Evolutionary conservation across 2,797 vertebrate species (phyloP).

Genomic region (Lacerta viridis): DNA sequence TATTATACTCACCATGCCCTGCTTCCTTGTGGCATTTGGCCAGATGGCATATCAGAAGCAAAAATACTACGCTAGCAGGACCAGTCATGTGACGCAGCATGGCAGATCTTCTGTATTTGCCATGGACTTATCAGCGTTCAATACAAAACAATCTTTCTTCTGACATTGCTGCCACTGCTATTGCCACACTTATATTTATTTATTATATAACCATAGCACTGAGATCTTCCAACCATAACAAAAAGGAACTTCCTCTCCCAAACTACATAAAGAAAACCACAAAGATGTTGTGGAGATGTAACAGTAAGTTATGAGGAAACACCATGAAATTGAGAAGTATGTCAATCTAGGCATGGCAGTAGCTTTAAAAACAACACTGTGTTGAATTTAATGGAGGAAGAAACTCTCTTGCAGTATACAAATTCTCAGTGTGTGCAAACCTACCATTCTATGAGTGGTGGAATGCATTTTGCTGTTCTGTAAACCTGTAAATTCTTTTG

Average conservation of each 20-base stretch:
- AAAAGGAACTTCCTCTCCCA: constrained; percentile 1
- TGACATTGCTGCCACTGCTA: background rate
- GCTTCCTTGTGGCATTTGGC: background rate
- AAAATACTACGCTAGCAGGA: background rate
- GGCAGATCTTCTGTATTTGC: background rate
- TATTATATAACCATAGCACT: constrained; percentile 8
- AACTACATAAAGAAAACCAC: background rate
- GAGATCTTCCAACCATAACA: background rate
- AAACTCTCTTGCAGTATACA: background rate
- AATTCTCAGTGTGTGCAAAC: background rate
- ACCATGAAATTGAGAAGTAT: background rate
- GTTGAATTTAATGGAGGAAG: background rate
- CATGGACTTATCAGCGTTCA: background rate
- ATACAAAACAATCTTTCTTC: background rate
- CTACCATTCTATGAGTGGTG: no score
- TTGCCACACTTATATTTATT: background rate
- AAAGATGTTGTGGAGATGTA: background rate
- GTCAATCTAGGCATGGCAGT: background rate
- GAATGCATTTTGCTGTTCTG: background rate
- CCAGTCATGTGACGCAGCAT: background rate
- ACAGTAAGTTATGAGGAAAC: background rate
- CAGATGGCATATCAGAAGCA: background rate
- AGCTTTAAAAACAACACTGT: background rate
- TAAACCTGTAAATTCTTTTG: background rate
- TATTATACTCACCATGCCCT: background rate